Evolutionary conservation across 1,140 invertebrate species (phyloP).

Genomic region (Drosophila arawakana): DNA sequence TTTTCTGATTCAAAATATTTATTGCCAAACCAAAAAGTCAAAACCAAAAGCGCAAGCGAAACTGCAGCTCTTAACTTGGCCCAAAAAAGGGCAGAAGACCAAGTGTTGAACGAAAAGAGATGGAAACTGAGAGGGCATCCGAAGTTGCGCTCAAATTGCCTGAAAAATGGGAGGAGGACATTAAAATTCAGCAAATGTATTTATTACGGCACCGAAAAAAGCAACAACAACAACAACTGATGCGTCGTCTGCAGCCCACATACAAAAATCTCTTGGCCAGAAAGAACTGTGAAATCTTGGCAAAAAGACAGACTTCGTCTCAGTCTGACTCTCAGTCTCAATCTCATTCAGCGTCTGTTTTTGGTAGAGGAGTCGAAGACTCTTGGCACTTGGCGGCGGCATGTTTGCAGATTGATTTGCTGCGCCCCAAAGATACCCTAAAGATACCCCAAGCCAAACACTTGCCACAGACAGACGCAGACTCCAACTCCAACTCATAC

Average conservation of each 20-base stretch:
- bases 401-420: slow-evolving; percentile 83
- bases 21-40: slow-evolving; percentile 69
- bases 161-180: slow-evolving; percentile 81
- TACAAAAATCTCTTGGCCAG: slow-evolving; percentile 47
- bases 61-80: slow-evolving; percentile 46
- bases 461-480: slow-evolving; percentile 54
- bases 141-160: slow-evolving; percentile 69
- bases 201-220: slow-evolving; percentile 79
- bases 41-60: slow-evolving; percentile 1
- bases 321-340: slow-evolving; percentile 27
- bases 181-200: slow-evolving; percentile 84
- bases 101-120: slow-evolving; percentile 61
- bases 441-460: slow-evolving; percentile 58
- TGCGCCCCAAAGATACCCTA: slow-evolving; percentile 69
- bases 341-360: slow-evolving; percentile 28
- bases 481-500: background rate
- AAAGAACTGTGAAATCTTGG: slow-evolving; percentile 19
- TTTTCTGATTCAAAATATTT: slow-evolving; percentile 84
- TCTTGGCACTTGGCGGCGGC: slow-evolving; percentile 67
- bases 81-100: slow-evolving; percentile 71
- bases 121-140: slow-evolving; percentile 28
- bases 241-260: slow-evolving; percentile 65
- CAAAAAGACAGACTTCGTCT: slow-evolving; percentile 11
- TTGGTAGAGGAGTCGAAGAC: background rate
- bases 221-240: slow-evolving; percentile 56